Conservation (phyloP, 92 coral and sea anemone species). For the Montipora capitata region DNA sequence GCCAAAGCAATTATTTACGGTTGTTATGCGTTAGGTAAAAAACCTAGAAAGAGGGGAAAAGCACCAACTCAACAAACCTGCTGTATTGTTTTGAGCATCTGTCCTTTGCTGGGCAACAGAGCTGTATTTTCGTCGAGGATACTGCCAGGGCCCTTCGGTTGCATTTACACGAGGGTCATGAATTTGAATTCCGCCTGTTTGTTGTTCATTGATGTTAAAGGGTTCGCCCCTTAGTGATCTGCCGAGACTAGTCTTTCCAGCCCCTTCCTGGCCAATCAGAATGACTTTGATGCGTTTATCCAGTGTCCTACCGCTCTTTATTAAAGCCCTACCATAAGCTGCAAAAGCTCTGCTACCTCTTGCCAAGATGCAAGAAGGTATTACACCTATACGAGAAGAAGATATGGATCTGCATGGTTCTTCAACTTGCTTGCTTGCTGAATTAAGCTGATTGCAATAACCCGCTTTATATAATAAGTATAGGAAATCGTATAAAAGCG, state of each 20-base stretch:
- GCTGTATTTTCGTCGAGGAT: conserved; percentile 16
- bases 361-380: conserved; percentile 30
- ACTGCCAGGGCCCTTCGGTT: conserved; percentile 12
- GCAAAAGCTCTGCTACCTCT: background rate
- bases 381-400: background rate
- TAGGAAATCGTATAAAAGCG: no score
- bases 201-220: background rate
- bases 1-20: no score
- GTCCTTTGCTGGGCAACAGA: background rate
- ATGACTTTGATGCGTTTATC: conserved; percentile 42
- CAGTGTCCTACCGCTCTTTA: conserved; percentile 6
- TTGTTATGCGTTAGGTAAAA: no score
- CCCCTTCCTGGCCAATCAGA: conserved; percentile 28
- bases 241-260: conserved; percentile 24
- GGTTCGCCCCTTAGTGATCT: conserved; percentile 24
- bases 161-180: conserved; percentile 20
- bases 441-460: no score
- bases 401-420: no score
- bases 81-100: no score
- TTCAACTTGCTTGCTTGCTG: no score
- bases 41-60: no score
- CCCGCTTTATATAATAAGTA: no score
- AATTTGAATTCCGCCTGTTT: conserved; percentile 13
- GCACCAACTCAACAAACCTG: no score
- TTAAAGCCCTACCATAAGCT: conserved; percentile 41